Conservation (phyloP, 2,888 invertebrate species). For the Aphelenchoides bicaudatus region DNA sequence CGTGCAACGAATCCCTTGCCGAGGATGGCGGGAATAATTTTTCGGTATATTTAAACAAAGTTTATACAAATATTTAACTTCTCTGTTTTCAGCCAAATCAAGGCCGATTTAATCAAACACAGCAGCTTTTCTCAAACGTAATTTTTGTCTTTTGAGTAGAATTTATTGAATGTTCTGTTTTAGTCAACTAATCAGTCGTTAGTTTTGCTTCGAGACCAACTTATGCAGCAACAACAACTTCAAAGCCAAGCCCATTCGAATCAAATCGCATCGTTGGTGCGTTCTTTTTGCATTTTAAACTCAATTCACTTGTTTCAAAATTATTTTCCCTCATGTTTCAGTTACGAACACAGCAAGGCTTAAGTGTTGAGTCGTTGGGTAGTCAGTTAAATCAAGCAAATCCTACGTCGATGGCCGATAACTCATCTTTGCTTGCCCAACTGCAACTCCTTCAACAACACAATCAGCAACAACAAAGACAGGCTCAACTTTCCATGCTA, state of each 20-base stretch:
- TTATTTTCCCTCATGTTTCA: constrained; percentile 3
- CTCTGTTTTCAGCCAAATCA: constrained; percentile 3
- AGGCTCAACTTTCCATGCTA: too few relatives aligned
- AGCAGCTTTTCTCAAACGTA: not conserved
- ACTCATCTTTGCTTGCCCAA: not conserved
- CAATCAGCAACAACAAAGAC: not conserved
- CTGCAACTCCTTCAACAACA: constrained; percentile 4
- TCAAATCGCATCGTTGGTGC: not conserved
- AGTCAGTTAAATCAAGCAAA: not conserved
- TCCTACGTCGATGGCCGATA: not conserved
- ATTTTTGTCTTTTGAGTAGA: not conserved
- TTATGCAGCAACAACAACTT: constrained; percentile 7
- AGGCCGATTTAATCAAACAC: too few relatives aligned
- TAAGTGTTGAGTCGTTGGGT: not conserved
- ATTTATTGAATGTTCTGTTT: not conserved
- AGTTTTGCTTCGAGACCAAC: not conserved
- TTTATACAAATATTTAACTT: not conserved
- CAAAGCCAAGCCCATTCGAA: not conserved
- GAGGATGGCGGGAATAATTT: constrained; percentile 15
- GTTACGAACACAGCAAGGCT: constrained; percentile 1
- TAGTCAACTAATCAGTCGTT: constrained; percentile 4
- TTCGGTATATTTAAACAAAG: not conserved
- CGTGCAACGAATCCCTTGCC: constrained; percentile 16
- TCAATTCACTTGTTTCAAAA: not conserved
- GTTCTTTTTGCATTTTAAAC: not conserved